Evolutionary conservation across 2,797 vertebrate genomes (phyloP), one percentile per base, ranked within the genome.

Genomic region (Sparidentex hasta): DNA sequence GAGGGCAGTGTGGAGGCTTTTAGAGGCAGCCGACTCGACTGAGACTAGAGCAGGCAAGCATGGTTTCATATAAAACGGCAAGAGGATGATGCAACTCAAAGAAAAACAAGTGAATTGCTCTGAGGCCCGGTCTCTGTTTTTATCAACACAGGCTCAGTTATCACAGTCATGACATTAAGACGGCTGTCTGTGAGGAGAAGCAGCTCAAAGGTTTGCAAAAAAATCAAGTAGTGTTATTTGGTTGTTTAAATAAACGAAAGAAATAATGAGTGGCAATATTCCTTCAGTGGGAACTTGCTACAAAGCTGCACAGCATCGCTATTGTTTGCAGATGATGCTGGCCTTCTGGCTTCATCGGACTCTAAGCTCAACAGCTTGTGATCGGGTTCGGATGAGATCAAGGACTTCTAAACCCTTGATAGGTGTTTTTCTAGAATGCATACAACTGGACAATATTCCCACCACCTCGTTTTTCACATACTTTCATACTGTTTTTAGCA

Each of bases 51-150:
- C 54, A 65, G 20, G 29, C 33, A 46, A 20, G 38, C 51, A 41
- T 27, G 51, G 50, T 21, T 23, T 52, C 27, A 71, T 20, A 67
- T 77, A 33, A 79, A 74, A 82, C 65, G 56, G 38, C 55, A 76
- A n/a, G 7, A 18, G 38, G 44, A 47, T 84, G 80, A 80, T 77
- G 54, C 77, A 70, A 88, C 21, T 50, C 56, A 27, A 57, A 59
- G 52, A 65, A 81, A 82, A 72, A 70, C 7, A 72, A 21, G 14
- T 47, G n/a, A 69, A 72, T 38, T 43, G 44, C 47, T 64, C 65
- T 67, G 1, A 73, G 29, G 33, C 9, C 11, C 1, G 1, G n/a
- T 12, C n/a, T 73, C 7, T 59, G 65, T 55, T 64, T 71, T 56
- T 23, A 61, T 78, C 66, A 51, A 51, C 8, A 16, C 17, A 6